Evolutionary conservation across 2,888 invertebrate species (phyloP).

Genomic region (Megaustenia siamemsis): DNA sequence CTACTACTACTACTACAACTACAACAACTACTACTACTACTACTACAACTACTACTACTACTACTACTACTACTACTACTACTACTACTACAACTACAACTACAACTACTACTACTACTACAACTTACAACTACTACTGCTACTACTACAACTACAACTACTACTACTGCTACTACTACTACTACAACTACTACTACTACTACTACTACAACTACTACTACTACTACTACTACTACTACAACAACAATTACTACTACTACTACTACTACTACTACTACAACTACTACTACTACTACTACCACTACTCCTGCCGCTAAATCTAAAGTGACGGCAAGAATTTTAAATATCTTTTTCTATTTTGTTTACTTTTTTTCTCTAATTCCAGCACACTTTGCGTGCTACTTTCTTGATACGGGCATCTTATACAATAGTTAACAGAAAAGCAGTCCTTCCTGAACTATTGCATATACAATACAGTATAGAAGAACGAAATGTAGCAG

Average conservation of each 20-base stretch:
- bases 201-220: slow-evolving; percentile 42
- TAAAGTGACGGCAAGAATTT: no score
- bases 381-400: no score
- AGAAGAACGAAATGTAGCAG: no score
- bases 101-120: slow-evolving; percentile 13
- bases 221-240: slow-evolving; percentile 39
- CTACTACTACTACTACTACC: slow-evolving; percentile 43
- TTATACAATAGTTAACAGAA: no score
- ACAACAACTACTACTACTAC: slow-evolving; percentile 30
- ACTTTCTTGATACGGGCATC: no score
- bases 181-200: slow-evolving; percentile 39
- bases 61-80: slow-evolving; percentile 7
- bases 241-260: slow-evolving; percentile 39
- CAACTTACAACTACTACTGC: slow-evolving; percentile 5
- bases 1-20: slow-evolving; percentile 34
- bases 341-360: no score
- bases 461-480: no score
- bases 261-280: slow-evolving; percentile 40
- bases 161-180: slow-evolving; percentile 35
- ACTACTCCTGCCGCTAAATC: neutral
- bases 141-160: slow-evolving; percentile 32
- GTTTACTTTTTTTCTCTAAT: no score
- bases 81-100: slow-evolving; percentile 14
- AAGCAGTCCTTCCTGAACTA: no score
- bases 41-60: slow-evolving; percentile 28